Evolutionary conservation across 2,888 invertebrate species (phyloP).

Genomic region (Ornithoptera priamus): DNA sequence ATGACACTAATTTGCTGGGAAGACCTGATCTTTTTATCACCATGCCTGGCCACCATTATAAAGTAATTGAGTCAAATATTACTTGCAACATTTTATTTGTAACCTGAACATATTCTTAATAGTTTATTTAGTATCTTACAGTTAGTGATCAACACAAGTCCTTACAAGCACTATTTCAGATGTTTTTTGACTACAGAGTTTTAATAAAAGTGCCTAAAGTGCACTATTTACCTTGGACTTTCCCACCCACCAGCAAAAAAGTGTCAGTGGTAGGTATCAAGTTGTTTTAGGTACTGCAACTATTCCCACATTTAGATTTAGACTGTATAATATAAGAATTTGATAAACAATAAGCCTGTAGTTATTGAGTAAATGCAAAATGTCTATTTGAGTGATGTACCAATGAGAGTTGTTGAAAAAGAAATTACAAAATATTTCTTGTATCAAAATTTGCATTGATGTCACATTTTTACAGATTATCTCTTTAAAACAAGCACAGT

Average conservation of each 20-base stretch:
- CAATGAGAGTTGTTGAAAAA: too few relatives aligned
- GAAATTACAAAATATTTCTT: not conserved
- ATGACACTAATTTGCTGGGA: conserved; percentile 77
- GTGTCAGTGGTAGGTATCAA: conserved; percentile 50
- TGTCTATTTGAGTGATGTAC: too few relatives aligned
- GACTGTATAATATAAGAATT: too few relatives aligned
- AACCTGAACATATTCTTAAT: conserved; percentile 11
- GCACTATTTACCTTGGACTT: conserved; percentile 84
- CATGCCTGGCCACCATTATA: conserved; percentile 81
- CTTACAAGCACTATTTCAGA: conserved; percentile 82
- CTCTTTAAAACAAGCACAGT: too few relatives aligned
- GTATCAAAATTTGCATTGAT: conserved; percentile 1
- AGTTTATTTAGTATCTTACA: conserved; percentile 78
- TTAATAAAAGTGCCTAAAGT: conserved; percentile 81
- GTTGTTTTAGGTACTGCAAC: too few relatives aligned
- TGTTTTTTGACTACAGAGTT: conserved; percentile 83
- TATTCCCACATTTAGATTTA: too few relatives aligned
- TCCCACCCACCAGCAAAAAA: conserved; percentile 49
- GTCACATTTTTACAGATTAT: too few relatives aligned
- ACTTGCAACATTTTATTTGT: not conserved
- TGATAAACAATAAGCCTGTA: too few relatives aligned
- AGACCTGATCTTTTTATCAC: conserved; percentile 82
- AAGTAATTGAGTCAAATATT: conserved; percentile 58
- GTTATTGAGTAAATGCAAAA: too few relatives aligned
- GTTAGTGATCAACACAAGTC: conserved; percentile 80